Evolutionary conservation across 1,140 invertebrate species (phyloP).

Genomic region (Leptoteleia sp.): DNA sequence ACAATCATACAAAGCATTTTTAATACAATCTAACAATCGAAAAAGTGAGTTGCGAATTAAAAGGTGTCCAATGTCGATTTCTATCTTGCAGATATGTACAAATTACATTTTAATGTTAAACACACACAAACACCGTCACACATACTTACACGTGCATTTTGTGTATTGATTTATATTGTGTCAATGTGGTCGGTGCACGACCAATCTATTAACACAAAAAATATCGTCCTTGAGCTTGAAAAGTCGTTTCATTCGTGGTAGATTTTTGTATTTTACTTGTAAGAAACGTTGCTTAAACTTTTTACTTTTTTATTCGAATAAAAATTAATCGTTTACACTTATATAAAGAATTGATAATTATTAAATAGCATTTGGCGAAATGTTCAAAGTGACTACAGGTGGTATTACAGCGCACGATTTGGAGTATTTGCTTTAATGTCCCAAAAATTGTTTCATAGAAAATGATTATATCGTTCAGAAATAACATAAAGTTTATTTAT

Average conservation of each 20-base stretch:
- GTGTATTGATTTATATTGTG: slow-evolving; percentile 62
- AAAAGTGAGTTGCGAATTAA: slow-evolving; percentile 46
- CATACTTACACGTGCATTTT: slow-evolving; percentile 57
- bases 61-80: slow-evolving; percentile 58
- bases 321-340: not conserved
- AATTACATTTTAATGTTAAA: slow-evolving; percentile 64
- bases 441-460: no score
- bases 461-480: no score
- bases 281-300: no score
- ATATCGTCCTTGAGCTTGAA: slow-evolving; percentile 45
- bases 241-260: not conserved
- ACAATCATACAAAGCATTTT: slow-evolving; percentile 26
- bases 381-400: slow-evolving; percentile 55
- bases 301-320: not conserved
- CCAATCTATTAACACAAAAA: slow-evolving; percentile 43
- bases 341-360: slow-evolving; percentile 12
- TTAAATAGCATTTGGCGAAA: slow-evolving; percentile 12
- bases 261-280: no score
- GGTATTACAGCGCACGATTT: slow-evolving; percentile 8
- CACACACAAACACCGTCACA: slow-evolving; percentile 38
- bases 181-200: slow-evolving; percentile 61
- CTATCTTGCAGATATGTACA: slow-evolving; percentile 68
- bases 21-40: slow-evolving; percentile 9
- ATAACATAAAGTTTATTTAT: no score
- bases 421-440: no score